Base-by-base conservation (phyloP, 2,797 vertebrate genomes). In the Scolopax bukidnonensis region DNA sequence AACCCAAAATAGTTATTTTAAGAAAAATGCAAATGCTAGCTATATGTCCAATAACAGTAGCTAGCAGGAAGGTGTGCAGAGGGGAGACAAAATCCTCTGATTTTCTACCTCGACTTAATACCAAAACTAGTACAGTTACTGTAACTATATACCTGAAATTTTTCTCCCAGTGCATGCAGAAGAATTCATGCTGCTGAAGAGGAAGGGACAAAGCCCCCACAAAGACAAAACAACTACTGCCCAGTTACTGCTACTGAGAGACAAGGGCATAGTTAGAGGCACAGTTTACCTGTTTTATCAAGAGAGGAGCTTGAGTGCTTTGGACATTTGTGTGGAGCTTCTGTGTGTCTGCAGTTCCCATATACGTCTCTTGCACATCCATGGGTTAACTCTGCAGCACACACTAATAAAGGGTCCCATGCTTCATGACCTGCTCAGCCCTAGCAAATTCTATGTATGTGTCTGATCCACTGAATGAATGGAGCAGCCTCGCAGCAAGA, bases 291-390 rank as follows among this genome's bases (percentile, higher is more conserved):
- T 57, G 2, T 40, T 89, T 76, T 45, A 60, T 17, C 27, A 47
- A 27, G 11, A 60, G 16, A 1, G 68, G 57, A 60, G 6, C 33
- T 57, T 54, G 36, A 75, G 25, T 20, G 47, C 18, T 50, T 33
- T 32, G 28, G 33, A 56, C 2, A 3, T 43, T 21, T 65, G 28
- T 32, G n/a, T 50, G 54, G 38, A 76, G 30, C 15, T 38, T 69
- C 12, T 48, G 6, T 18, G 11, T 47, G 18, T 56, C 20, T 3
- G 0, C n/a, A 47, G 47, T 64, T 74, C 25, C 48, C 18, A 9
- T 6, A n/a, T 5, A 28, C 0, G 0, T 14, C 12, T 54, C 25
- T 40, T 38, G 30, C 8, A 41, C 24, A n/a, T 27, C 27, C 27
- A 64, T 0, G 0, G 41, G 41, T 27, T 50, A 59, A 40, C 30